Conservation (phyloP, 2,797 vertebrate genomes). For the Podargus strigoides region DNA sequence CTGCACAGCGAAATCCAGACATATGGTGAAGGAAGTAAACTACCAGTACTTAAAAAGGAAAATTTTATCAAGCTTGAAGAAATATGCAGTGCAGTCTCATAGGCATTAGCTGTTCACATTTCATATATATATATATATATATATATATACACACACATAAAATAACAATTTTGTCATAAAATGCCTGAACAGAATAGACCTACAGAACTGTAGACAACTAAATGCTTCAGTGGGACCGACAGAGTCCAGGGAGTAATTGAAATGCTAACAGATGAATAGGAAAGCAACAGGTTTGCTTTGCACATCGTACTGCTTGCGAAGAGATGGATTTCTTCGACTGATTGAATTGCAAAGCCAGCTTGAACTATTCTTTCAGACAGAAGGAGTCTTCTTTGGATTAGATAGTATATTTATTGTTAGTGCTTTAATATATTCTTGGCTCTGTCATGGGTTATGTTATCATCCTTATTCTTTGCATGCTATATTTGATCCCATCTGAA, state of each 20-base stretch:
- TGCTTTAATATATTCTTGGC: background rate
- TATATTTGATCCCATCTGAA: background rate
- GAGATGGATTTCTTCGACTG: background rate
- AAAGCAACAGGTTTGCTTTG: background rate
- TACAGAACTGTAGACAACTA: background rate
- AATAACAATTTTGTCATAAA: background rate
- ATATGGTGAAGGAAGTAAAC: background rate
- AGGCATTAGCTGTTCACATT: background rate
- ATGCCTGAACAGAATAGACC: background rate
- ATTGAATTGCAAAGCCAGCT: background rate
- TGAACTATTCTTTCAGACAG: background rate
- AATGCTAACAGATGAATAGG: background rate
- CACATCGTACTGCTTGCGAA: background rate
- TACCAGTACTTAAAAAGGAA: background rate
- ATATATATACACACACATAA: background rate
- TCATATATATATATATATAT: background rate
- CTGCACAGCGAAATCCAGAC: background rate
- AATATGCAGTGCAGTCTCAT: background rate
- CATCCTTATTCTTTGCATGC: background rate
- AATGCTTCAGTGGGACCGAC: background rate
- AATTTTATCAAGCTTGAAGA: background rate
- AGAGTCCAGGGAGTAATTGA: background rate
- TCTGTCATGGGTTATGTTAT: background rate
- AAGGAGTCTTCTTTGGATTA: background rate
- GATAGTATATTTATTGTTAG: background rate